phyloP scores from a whole-genome alignment of 1,140 invertebrate species.

The Zeugodacus cucurbitae region DNA sequence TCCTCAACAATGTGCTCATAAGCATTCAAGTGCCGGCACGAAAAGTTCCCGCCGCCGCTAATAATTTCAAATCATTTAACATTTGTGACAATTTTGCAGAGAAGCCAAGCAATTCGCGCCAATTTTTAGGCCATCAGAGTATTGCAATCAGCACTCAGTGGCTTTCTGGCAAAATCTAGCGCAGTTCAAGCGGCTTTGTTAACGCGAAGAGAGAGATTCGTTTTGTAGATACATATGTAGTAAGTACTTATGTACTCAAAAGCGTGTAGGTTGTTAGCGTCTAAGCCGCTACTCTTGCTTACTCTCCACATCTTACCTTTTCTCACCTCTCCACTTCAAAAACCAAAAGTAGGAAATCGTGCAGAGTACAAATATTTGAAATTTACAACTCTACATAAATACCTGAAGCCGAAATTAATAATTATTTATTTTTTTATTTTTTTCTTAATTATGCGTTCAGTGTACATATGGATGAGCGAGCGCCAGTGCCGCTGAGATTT shows the following conservation, averaged over 20 bases:
- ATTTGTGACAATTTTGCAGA: background rate
- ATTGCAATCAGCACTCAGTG: background rate
- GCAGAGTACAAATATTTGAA: background rate
- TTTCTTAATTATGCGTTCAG: background rate
- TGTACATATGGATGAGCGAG: background rate
- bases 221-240: background rate
- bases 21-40: background rate
- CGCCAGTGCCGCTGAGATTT: background rate
- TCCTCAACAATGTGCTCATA: background rate
- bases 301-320: background rate
- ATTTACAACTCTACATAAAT: background rate
- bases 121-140: background rate
- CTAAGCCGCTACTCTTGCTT: background rate
- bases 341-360: background rate
- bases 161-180: background rate
- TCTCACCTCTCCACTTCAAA: background rate
- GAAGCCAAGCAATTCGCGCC: background rate
- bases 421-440: background rate
- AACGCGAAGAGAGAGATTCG: background rate
- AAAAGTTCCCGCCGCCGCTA: background rate
- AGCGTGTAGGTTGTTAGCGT: background rate
- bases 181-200: background rate
- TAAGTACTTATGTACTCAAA: background rate
- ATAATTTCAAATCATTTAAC: background rate
- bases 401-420: background rate